A percentile compares a stretch with the other conserved stretches of the same genome.
Evolutionary conservation across 2,797 vertebrate genomes (phyloP).

Genomic region (Tragopan temminckii): DNA sequence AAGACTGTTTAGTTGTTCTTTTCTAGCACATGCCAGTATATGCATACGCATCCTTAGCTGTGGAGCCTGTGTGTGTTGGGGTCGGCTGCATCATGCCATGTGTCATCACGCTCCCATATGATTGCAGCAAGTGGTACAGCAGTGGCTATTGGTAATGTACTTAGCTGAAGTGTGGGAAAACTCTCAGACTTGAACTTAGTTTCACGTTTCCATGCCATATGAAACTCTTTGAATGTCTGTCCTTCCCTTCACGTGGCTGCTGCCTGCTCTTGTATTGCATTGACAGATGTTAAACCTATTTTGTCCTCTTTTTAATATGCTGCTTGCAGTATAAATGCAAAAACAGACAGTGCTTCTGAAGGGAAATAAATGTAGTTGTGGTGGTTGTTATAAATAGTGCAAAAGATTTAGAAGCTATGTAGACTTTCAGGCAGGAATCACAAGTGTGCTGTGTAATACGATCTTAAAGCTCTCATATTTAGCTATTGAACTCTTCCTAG

Average conservation of each 20-base stretch:
- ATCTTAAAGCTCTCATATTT: background rate
- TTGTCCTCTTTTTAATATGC: slow-evolving; percentile 35
- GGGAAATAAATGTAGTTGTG: slow-evolving; percentile 47
- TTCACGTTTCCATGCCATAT: slow-evolving; percentile 61
- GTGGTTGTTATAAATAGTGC: slow-evolving; percentile 62
- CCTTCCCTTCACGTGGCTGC: slow-evolving; percentile 62
- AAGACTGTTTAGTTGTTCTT: background rate
- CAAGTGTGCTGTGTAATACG: slow-evolving; percentile 8
- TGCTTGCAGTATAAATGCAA: slow-evolving; percentile 64
- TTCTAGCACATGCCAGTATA: background rate
- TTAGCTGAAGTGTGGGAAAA: slow-evolving; percentile 68
- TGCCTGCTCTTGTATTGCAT: slow-evolving; percentile 54
- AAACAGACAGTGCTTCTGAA: slow-evolving; percentile 60
- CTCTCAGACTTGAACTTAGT: slow-evolving; percentile 46
- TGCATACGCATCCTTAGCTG: background rate
- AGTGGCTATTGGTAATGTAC: slow-evolving; percentile 33
- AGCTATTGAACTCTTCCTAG: background rate
- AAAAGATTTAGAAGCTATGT: slow-evolving; percentile 40
- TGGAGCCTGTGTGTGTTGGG: background rate
- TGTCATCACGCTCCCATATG: rapidly evolving
- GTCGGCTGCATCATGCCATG: background rate
- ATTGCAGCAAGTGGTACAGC: background rate
- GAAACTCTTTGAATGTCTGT: slow-evolving; percentile 63
- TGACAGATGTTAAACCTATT: slow-evolving; percentile 69
- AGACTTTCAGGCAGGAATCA: slow-evolving; percentile 5